Conservation (phyloP, 2,888 invertebrate species). For the Steromphala cineraria region DNA sequence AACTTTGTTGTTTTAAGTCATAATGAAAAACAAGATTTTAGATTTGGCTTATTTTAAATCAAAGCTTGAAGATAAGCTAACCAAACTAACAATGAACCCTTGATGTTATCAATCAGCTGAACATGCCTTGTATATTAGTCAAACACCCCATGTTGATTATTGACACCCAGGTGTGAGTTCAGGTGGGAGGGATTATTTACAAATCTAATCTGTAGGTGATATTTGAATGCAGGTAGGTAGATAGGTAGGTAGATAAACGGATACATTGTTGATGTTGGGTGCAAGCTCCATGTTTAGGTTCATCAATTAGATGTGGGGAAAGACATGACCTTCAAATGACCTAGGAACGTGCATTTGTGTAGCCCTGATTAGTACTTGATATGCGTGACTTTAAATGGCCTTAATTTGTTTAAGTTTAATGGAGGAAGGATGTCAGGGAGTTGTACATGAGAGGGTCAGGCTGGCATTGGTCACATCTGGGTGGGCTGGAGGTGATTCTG, state of each 20-base stretch:
- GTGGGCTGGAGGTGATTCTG: no score
- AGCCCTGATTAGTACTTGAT: not conserved
- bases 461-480: no score
- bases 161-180: not conserved
- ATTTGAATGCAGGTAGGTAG: not conserved
- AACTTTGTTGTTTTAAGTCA: no score
- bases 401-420: not conserved
- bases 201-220: not conserved
- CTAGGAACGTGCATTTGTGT: not conserved
- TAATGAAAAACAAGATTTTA: no score
- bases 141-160: not conserved
- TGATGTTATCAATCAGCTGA: no score
- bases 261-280: no score
- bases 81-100: no score
- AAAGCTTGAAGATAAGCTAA: no score
- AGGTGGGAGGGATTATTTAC: not conserved
- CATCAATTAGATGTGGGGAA: not conserved
- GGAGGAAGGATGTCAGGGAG: no score
- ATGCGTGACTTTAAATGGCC: not conserved
- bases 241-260: no score
- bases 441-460: no score
- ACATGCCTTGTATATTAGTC: not conserved
- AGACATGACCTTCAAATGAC: not conserved
- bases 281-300: not conserved
- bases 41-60: no score